These are phyloP conservation scores for Drosophila ezoana DNA, from an alignment of 2,888 invertebrate species.

Conservation along the genomic window DNA sequence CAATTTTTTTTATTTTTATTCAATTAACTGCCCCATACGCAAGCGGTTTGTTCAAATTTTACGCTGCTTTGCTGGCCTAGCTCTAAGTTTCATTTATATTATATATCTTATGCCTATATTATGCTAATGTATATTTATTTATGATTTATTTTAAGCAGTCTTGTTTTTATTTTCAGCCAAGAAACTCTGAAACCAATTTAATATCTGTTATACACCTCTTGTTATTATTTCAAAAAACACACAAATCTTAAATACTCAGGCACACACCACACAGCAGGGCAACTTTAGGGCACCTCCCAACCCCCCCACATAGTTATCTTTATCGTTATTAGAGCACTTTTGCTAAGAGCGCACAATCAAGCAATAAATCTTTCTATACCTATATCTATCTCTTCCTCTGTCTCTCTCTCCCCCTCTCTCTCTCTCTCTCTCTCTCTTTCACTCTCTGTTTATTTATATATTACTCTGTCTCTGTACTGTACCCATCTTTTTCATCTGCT, in stretches of 20 bases:
- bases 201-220: slow-evolving; percentile 25
- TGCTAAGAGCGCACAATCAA: slow-evolving; percentile 71
- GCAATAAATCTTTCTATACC: slow-evolving; percentile 35
- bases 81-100: slow-evolving; percentile 53
- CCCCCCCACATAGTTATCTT: slow-evolving; percentile 37
- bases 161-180: slow-evolving; percentile 71
- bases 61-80: slow-evolving; percentile 52
- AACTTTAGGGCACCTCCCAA: slow-evolving; percentile 55
- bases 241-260: slow-evolving; percentile 41
- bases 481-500: slow-evolving; percentile 35
- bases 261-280: slow-evolving; percentile 48
- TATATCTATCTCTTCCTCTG: slow-evolving; percentile 17
- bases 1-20: too few species aligned
- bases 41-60: slow-evolving; percentile 71
- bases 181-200: slow-evolving; percentile 27
- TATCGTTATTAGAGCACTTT: slow-evolving; percentile 66
- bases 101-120: slow-evolving; percentile 49
- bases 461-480: slow-evolving; percentile 16
- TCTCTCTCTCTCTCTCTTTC: slow-evolving; percentile 1
- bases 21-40: slow-evolving; percentile 1
- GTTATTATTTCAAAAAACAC: slow-evolving; percentile 21
- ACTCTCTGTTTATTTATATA: slow-evolving; percentile 11
- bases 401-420: slow-evolving; percentile 12
- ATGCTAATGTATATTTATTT: slow-evolving; percentile 51
- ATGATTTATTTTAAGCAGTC: slow-evolving; percentile 65